Evolutionary conservation across 2,113 vertebrate genomes (phyloP).

Genomic region (Probosciger aterrimus): DNA sequence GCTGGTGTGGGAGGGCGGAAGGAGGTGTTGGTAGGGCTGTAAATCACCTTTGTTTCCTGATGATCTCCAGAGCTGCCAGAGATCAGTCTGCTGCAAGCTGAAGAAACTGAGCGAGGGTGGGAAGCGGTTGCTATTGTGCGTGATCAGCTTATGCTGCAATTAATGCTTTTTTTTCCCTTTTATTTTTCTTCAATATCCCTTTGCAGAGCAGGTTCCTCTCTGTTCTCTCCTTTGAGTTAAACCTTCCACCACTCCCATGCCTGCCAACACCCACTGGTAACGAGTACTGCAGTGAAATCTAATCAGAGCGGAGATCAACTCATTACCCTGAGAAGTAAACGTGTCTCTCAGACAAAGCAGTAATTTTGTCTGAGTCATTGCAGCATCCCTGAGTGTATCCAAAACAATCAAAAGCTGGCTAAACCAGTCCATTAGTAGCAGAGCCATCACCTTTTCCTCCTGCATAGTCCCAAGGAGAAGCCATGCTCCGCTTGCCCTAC

Average conservation of each 20-base stretch:
- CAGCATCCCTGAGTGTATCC: conserved; percentile 61
- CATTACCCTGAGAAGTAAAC: conserved; percentile 60
- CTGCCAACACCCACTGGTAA: conserved; percentile 57
- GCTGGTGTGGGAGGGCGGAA: neutral
- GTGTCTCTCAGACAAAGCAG: conserved; percentile 67
- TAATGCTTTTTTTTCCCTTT: neutral
- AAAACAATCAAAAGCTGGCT: conserved; percentile 64
- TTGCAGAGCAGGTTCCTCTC: conserved; percentile 35
- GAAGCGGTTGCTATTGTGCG: neutral
- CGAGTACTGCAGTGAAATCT: conserved; percentile 46
- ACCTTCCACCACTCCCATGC: conserved; percentile 48
- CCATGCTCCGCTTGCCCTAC: neutral
- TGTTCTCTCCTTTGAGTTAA: conserved; percentile 43
- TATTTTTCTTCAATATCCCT: neutral
- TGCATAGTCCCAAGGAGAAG: neutral
- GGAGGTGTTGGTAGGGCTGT: neutral
- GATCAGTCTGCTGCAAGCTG: neutral
- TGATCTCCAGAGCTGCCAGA: neutral
- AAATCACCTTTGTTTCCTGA: conserved; percentile 20
- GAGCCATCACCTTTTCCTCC: conserved; percentile 48
- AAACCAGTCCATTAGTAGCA: conserved; percentile 60
- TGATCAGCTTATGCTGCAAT: neutral
- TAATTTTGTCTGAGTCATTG: conserved; percentile 67
- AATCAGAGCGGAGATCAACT: conserved; percentile 53
- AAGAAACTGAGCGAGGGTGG: neutral